Evolutionary conservation across 2,797 vertebrate genomes (phyloP).

Genomic region (Distichodus sexfasciatus): DNA sequence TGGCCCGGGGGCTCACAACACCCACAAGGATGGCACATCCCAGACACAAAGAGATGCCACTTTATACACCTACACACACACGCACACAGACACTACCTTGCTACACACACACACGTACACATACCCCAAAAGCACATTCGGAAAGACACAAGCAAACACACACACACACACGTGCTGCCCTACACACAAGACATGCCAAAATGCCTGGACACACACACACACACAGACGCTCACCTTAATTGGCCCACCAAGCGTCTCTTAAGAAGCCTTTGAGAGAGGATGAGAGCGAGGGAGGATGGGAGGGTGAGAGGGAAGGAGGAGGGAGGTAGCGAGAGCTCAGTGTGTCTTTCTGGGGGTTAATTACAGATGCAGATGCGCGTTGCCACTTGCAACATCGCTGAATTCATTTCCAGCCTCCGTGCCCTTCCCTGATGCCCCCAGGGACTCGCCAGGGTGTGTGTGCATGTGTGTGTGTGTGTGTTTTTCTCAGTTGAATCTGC

Average conservation of each 20-base stretch:
- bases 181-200: slow-evolving; percentile 43
- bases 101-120: slow-evolving; percentile 22
- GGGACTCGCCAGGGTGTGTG: slow-evolving; percentile 66
- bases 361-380: slow-evolving; percentile 83
- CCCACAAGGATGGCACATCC: slow-evolving; percentile 69
- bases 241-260: slow-evolving; percentile 80
- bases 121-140: slow-evolving; percentile 38
- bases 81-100: slow-evolving; percentile 31
- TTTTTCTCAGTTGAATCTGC: slow-evolving; percentile 61
- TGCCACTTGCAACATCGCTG: slow-evolving; percentile 83
- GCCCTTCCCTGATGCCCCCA: slow-evolving; percentile 74
- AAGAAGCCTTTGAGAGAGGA: slow-evolving; percentile 78
- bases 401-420: slow-evolving; percentile 83
- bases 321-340: slow-evolving; percentile 42
- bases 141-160: slow-evolving; percentile 43
- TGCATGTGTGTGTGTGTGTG: slow-evolving; percentile 44
- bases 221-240: slow-evolving; percentile 74
- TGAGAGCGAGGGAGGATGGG: slow-evolving; percentile 58
- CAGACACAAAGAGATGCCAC: slow-evolving; percentile 77
- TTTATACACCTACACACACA: slow-evolving; percentile 46
- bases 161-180: slow-evolving; percentile 41
- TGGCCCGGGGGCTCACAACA: slow-evolving; percentile 73
- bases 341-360: slow-evolving; percentile 78
- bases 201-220: slow-evolving; percentile 30
- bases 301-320: slow-evolving; percentile 61